Evolutionary conservation across 2,888 invertebrate species (phyloP).

Genomic region (Rhingia campestris): DNA sequence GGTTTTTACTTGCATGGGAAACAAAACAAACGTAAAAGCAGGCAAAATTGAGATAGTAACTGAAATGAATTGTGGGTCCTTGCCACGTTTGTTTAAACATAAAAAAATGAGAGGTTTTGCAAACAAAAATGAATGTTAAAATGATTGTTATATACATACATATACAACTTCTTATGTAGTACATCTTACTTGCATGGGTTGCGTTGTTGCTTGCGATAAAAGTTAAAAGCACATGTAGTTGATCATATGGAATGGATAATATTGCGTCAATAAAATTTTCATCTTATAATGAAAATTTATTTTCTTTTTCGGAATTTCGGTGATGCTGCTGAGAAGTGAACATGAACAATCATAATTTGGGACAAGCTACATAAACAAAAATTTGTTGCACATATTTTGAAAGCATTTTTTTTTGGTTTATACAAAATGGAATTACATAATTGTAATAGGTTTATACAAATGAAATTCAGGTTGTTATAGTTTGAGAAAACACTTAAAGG

Average conservation of each 20-base stretch:
- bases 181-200: conserved; percentile 43
- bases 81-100: conserved; percentile 8
- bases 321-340: conserved; percentile 58
- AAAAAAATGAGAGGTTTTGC: conserved; percentile 5
- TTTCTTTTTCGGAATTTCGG: conserved; percentile 36
- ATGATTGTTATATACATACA: conserved; percentile 35
- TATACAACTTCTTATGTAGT: conserved; percentile 33
- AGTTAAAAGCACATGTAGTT: conserved; percentile 56
- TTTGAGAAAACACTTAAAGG: not conserved
- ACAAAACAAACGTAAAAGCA: conserved; percentile 33
- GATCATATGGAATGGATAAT: conserved; percentile 3
- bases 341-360: conserved; percentile 40
- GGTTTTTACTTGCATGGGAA: conserved; percentile 5
- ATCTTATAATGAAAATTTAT: conserved; percentile 16
- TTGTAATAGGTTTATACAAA: not conserved
- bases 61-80: conserved; percentile 26
- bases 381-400: conserved; percentile 5
- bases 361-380: conserved; percentile 42
- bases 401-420: conserved; percentile 1
- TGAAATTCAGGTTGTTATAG: not conserved
- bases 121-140: conserved; percentile 23
- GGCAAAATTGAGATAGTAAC: conserved; percentile 6
- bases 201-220: conserved; percentile 39
- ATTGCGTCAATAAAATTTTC: conserved; percentile 18
- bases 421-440: conserved; percentile 6